Conservation (phyloP, 2,888 invertebrate genomes). For the Dermolepida albohirtum region DNA sequence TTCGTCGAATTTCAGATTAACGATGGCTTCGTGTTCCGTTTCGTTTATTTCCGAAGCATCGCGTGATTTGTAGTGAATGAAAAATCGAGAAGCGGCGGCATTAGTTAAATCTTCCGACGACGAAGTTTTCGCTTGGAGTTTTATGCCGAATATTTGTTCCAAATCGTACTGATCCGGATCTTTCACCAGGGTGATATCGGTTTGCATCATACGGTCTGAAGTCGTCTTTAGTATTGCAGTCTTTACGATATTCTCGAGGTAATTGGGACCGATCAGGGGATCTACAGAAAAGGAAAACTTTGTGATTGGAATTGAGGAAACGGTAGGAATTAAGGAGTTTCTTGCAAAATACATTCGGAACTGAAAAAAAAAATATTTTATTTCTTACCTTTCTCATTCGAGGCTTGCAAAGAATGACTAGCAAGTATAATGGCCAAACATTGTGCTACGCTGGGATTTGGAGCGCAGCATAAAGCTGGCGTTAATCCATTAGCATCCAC, state of each 20-base stretch:
- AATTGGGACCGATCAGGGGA: not conserved
- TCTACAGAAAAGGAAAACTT: not conserved
- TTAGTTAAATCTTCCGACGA: not conserved
- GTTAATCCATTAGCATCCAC: constrained; percentile 72
- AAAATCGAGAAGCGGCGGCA: constrained; percentile 6
- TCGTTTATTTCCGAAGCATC: not conserved
- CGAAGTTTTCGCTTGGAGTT: constrained; percentile 18
- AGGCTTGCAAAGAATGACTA: constrained; percentile 46
- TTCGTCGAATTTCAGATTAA: not conserved
- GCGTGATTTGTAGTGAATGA: constrained; percentile 16
- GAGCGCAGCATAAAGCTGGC: constrained; percentile 74
- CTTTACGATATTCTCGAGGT: constrained; percentile 3
- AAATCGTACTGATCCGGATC: constrained; percentile 47
- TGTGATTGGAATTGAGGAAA: not conserved
- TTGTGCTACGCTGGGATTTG: constrained; percentile 71
- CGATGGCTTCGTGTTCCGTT: not conserved
- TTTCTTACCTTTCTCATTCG: constrained; percentile 39
- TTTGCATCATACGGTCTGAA: constrained; percentile 42
- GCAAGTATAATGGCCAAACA: constrained; percentile 70
- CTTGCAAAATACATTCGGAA: not conserved
- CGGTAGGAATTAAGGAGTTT: not conserved
- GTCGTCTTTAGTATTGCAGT: not conserved
- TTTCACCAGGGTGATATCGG: constrained; percentile 45
- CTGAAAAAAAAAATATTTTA: not conserved
- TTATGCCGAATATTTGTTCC: constrained; percentile 41